Conservation (phyloP, 2,113 vertebrate species). For the Nettapus auritus region DNA sequence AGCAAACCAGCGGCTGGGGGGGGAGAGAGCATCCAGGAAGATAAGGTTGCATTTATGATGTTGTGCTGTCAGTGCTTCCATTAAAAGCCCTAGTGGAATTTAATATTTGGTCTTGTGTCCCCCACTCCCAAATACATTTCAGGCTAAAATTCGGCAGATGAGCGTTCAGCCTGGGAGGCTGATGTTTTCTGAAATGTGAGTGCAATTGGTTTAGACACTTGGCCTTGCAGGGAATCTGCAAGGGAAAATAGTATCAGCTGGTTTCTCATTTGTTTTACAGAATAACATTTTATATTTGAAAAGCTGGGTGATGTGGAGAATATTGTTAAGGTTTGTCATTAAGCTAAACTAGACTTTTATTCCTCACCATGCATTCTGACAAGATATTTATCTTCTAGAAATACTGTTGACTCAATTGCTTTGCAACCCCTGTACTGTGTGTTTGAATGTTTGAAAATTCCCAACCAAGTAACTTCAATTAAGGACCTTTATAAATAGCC, state of each 20-base stretch:
- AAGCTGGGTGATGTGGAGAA: not conserved
- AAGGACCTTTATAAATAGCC: not conserved
- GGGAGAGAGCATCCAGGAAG: not conserved
- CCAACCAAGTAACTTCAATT: not conserved
- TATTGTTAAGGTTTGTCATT: not conserved
- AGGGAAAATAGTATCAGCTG: not conserved
- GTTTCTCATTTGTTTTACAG: conserved; percentile 6
- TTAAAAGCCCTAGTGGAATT: not conserved
- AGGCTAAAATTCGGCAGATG: not conserved
- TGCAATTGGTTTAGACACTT: not conserved
- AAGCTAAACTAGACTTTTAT: not conserved
- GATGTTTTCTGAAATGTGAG: not conserved
- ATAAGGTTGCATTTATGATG: not conserved
- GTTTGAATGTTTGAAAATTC: not conserved
- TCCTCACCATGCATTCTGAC: not conserved
- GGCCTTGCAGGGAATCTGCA: not conserved
- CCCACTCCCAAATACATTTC: not conserved
- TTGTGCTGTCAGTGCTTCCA: not conserved
- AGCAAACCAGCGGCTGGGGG: not conserved
- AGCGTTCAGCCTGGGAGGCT: not conserved
- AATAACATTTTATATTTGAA: not conserved
- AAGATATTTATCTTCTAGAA: not conserved
- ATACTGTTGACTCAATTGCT: not conserved
- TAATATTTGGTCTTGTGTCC: not conserved
- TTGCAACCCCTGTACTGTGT: not conserved